Conservation (phyloP, 2,888 invertebrate genomes). For the Drosophila lutescens region DNA sequence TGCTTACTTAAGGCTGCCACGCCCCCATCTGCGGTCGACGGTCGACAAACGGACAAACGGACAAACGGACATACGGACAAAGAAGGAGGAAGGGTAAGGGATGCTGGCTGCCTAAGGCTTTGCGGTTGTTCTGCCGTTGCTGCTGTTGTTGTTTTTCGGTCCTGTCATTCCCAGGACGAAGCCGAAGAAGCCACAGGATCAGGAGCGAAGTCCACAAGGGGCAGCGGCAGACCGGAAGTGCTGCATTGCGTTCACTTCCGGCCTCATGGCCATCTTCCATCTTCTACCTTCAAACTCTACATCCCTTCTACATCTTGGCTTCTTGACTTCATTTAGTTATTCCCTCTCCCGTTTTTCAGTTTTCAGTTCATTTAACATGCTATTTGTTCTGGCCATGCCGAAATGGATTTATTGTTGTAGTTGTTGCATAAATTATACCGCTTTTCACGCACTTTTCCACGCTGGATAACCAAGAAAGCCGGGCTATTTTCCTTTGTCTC, state of each 20-base stretch:
- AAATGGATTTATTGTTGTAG: slow-evolving; percentile 53
- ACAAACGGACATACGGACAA: too few relatives aligned
- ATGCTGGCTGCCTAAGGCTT: slow-evolving; percentile 39
- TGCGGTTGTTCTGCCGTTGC: slow-evolving; percentile 32
- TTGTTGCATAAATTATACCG: slow-evolving; percentile 51
- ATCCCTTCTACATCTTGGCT: not conserved
- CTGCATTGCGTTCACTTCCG: slow-evolving; percentile 53
- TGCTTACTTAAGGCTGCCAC: slow-evolving; percentile 25
- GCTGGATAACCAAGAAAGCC: not conserved
- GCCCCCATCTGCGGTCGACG: slow-evolving; percentile 30
- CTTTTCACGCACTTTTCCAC: slow-evolving; percentile 50
- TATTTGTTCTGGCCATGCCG: slow-evolving; percentile 46
- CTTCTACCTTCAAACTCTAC: not conserved
- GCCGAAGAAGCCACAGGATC: slow-evolving; percentile 24
- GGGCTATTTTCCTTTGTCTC: not conserved
- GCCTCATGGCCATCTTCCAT: not conserved
- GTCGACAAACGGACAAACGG: slow-evolving; percentile 2
- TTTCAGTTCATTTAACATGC: slow-evolving; percentile 55
- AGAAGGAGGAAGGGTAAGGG: not conserved
- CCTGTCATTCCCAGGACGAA: slow-evolving; percentile 26
- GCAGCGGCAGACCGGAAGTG: slow-evolving; percentile 41
- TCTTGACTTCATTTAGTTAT: slow-evolving; percentile 14
- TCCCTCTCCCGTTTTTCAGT: slow-evolving; percentile 36
- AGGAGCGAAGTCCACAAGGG: slow-evolving; percentile 20
- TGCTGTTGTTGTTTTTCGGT: slow-evolving; percentile 15